Evolutionary conservation across 2,113 vertebrate species (phyloP).

Genomic region (Tricholaema leucomelas): DNA sequence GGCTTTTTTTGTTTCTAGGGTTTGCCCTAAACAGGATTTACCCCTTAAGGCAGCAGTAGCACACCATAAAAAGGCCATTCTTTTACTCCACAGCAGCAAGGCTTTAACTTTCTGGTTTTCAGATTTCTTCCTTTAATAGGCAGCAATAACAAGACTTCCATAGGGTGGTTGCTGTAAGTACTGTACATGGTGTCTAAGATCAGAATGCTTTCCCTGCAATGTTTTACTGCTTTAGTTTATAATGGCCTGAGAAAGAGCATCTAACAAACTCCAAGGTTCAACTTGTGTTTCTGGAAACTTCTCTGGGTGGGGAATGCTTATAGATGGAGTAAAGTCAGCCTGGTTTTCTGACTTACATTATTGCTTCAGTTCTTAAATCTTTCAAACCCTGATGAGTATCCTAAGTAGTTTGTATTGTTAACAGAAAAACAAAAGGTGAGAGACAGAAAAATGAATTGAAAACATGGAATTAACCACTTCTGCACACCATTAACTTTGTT

Average conservation of each 20-base stretch:
- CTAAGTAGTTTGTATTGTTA: background rate
- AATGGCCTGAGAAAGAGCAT: conserved; percentile 24
- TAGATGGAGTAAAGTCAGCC: background rate
- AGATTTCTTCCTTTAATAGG: conserved; percentile 53
- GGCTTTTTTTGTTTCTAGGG: conserved; percentile 53
- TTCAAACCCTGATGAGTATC: background rate
- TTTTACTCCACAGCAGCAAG: conserved; percentile 24
- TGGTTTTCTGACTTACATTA: background rate
- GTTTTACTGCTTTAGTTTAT: conserved; percentile 38
- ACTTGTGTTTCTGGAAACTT: conserved; percentile 37
- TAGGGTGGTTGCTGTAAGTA: conserved; percentile 21
- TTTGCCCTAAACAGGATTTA: conserved; percentile 61
- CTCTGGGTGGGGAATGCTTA: background rate
- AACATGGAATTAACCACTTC: conserved; percentile 27
- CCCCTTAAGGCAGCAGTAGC: conserved; percentile 74
- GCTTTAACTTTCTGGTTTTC: conserved; percentile 53
- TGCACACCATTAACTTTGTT: background rate
- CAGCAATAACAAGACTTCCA: conserved; percentile 25
- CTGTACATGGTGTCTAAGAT: conserved; percentile 35
- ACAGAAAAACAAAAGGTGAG: background rate
- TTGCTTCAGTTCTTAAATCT: background rate
- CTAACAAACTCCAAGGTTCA: conserved; percentile 25
- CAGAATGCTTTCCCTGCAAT: background rate
- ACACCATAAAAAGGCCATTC: conserved; percentile 69
- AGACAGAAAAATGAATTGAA: conserved; percentile 13